These are phyloP conservation scores for Lophius piscatorius DNA, from an alignment of 2,113 vertebrate species.

Conservation along the genomic window DNA sequence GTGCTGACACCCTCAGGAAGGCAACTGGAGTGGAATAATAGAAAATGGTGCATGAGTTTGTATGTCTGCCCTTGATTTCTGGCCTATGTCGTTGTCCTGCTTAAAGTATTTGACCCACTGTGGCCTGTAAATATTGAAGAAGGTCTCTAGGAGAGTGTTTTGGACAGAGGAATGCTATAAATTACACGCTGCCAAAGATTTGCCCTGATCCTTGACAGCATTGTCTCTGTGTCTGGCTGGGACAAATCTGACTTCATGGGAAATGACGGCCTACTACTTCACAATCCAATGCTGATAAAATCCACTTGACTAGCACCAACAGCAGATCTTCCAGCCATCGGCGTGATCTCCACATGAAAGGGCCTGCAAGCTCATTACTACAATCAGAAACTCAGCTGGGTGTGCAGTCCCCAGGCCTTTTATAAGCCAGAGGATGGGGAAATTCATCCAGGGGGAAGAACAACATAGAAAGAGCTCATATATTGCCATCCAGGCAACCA, in stretches of 20 bases:
- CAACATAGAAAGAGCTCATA: constrained; percentile 32
- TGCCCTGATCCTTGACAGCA: constrained; percentile 29
- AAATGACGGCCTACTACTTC: constrained; percentile 50
- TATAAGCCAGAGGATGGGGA: constrained; percentile 61
- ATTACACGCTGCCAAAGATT: constrained; percentile 46
- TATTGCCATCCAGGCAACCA: constrained; percentile 53
- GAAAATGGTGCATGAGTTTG: constrained; percentile 37
- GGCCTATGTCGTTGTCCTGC: constrained; percentile 41
- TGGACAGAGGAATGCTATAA: constrained; percentile 65
- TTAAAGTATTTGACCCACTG: constrained; percentile 59
- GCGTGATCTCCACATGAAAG: constrained; percentile 77
- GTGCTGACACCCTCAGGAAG: constrained; percentile 46
- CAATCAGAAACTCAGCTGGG: constrained; percentile 57
- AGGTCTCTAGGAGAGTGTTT: constrained; percentile 58
- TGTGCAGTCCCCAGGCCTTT: constrained; percentile 46
- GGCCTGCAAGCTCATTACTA: constrained; percentile 69
- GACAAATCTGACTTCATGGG: constrained; percentile 57
- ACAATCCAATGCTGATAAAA: constrained; percentile 52
- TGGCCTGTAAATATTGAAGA: constrained; percentile 64
- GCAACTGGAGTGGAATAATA: constrained; percentile 17
- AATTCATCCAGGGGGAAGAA: constrained; percentile 32
- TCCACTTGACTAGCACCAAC: constrained; percentile 53
- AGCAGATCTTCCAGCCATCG: constrained; percentile 44
- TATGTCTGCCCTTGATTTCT: constrained; percentile 53
- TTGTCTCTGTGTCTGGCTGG: constrained; percentile 45